These are phyloP conservation scores for Orientallactaga bullata DNA, from an alignment of 2,113 vertebrate species.

Conservation along the genomic window DNA sequence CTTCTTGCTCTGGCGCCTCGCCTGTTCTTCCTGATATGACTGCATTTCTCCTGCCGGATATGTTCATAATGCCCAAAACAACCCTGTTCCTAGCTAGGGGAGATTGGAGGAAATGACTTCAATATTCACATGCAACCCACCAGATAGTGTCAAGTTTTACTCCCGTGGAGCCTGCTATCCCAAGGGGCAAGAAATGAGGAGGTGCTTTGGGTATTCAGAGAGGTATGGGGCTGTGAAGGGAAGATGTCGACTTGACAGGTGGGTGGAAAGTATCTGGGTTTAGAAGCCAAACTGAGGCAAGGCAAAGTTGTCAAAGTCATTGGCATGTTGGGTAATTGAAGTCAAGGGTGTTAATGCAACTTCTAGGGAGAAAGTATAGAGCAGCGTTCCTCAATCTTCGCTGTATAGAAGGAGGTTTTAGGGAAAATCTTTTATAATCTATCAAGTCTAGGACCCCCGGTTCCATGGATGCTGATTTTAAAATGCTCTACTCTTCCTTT, in stretches of 20 bases:
- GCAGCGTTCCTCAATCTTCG: too few species aligned
- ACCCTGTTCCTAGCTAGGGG: background rate
- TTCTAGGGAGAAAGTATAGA: background rate
- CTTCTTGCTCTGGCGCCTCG: background rate
- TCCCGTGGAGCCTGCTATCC: background rate
- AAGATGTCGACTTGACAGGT: background rate
- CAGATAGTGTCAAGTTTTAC: background rate
- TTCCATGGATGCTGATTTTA: too few species aligned
- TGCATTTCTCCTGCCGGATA: background rate
- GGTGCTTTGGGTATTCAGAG: background rate
- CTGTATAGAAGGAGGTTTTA: too few species aligned
- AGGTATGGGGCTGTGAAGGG: background rate
- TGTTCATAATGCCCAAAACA: background rate
- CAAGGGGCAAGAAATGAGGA: background rate
- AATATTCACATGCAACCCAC: background rate
- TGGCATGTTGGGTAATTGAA: background rate
- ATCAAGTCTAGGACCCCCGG: too few species aligned
- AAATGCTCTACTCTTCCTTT: background rate
- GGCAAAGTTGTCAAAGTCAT: background rate
- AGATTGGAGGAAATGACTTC: conserved; percentile 14
- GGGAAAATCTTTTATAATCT: background rate
- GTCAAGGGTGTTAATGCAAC: background rate
- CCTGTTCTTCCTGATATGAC: background rate
- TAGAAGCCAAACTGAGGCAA: background rate
- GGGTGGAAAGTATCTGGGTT: background rate